Conservation (phyloP, 2,888 invertebrate genomes). For the Electrophaes corylata region DNA sequence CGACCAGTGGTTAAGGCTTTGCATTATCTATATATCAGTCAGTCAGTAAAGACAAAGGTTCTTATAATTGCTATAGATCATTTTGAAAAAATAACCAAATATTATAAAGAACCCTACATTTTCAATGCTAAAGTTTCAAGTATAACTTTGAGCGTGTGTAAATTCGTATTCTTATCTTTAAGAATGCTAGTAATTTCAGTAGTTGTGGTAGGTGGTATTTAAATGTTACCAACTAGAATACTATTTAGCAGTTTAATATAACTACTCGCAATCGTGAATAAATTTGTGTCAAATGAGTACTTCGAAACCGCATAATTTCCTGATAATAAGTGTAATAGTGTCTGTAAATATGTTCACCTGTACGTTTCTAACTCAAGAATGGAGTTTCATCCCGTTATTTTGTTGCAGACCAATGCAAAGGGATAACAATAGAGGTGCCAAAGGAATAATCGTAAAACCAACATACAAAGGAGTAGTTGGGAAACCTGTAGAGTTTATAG, state of each 20-base stretch:
- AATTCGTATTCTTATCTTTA: conserved; percentile 7
- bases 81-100: too few relatives aligned
- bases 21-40: too few relatives aligned
- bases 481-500: conserved; percentile 97
- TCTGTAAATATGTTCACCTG: conserved; percentile 30
- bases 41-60: too few relatives aligned
- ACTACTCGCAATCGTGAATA: background rate
- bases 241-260: conserved; percentile 3
- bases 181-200: conserved; percentile 1
- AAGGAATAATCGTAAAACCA: conserved; percentile 92
- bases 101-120: too few relatives aligned
- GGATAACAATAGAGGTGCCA: conserved; percentile 91
- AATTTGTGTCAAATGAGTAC: conserved; percentile 16
- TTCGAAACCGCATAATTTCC: conserved; percentile 30
- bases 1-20: too few relatives aligned
- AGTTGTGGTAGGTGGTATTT: conserved; percentile 14
- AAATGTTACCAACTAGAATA: conserved; percentile 1
- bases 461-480: conserved; percentile 91
- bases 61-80: too few relatives aligned
- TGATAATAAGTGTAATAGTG: conserved; percentile 37
- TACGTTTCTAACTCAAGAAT: conserved; percentile 28
- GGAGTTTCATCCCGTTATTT: conserved; percentile 39
- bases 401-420: conserved; percentile 78
- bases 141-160: background rate
- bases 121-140: too few relatives aligned